Evolutionary conservation across 2,888 invertebrate species (phyloP).

Genomic region (Drosophila rubida): DNA sequence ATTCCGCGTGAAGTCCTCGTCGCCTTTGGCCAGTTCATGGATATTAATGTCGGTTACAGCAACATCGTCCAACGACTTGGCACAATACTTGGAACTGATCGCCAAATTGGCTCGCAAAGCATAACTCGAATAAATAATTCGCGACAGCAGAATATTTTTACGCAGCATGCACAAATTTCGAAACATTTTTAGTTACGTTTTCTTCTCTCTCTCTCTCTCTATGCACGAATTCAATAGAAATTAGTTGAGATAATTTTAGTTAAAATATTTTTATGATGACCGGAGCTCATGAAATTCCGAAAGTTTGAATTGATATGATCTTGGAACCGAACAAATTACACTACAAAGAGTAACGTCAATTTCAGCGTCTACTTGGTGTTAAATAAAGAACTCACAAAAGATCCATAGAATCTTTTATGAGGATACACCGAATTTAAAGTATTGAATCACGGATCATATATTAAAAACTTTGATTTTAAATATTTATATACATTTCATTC

Average conservation of each 20-base stretch:
- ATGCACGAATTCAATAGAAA: not conserved
- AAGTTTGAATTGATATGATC: conserved; percentile 18
- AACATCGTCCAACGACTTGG: conserved; percentile 9
- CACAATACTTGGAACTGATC: not conserved
- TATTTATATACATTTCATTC: too few relatives aligned
- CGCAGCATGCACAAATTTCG: conserved; percentile 47
- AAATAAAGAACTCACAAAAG: not conserved
- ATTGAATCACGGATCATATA: not conserved
- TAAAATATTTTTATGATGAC: conserved; percentile 5
- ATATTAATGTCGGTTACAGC: conserved; percentile 54
- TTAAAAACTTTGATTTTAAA: too few relatives aligned
- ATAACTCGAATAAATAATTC: conserved; percentile 19
- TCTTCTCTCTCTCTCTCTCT: not conserved
- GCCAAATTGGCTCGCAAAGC: conserved; percentile 17
- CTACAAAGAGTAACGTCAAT: not conserved
- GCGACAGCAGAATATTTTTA: conserved; percentile 33
- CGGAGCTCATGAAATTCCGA: conserved; percentile 42
- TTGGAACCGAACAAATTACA: not conserved
- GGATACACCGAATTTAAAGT: too few relatives aligned
- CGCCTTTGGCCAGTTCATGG: conserved; percentile 51
- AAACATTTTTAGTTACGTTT: conserved; percentile 48
- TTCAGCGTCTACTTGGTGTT: conserved; percentile 36
- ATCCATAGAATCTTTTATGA: not conserved
- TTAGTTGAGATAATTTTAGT: conserved; percentile 24
- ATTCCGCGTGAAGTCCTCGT: conserved; percentile 58